Base-by-base conservation (phyloP, 37 sponge, comb jelly and placozoan species). In the Beroe ovata region DNA sequence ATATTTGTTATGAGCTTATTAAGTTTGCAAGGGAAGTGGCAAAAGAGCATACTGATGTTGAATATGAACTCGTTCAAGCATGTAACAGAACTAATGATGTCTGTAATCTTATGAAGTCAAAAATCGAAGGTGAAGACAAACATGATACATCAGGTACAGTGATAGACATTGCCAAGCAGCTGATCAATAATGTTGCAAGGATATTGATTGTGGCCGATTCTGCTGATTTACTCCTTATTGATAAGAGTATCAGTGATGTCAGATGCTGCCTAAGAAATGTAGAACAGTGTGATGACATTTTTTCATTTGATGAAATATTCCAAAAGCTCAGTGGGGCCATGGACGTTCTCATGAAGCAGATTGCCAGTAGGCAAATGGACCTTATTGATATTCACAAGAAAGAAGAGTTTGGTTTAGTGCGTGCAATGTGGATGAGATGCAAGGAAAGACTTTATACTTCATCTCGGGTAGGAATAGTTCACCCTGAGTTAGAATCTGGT, bases 401-500 rank as follows among this genome's bases (percentile, higher is more conserved):
- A 23, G 84, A 77, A 21, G 84, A 77, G 4, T 23, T 77, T 16
- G 84, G 28, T 4, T 25, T 77, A 26, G 84, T 77, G 26, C n/a
- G 54, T 20, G 35, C 84, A 39, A 77, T 77, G 84, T 77, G 84
- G 84, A 77, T 42, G 42, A 42, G 84, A 22, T 77, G 84, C 38
- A 39, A 42, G 41, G 84, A 77, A 23, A 77, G 84, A 40, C 33
- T 77, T 21, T 77, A 42, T 36, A 42, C 84, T 4, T 77, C 84
- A 20, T 77, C 54, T 40, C 35, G 84, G 3, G 84, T 77, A 28
- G 84, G 36, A 1, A 77, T 77, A 28, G 84, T 42, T 28, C 84
- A 77, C 25, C 84, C 84, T 26, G 84, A 77, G 20, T 16, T 77
- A 19, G 84, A 77, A 25, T 42, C 84, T 42, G 84, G 54, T 77